Base-by-base conservation (phyloP, 2,113 vertebrate species). In the Sarotherodon lohbergeri region DNA sequence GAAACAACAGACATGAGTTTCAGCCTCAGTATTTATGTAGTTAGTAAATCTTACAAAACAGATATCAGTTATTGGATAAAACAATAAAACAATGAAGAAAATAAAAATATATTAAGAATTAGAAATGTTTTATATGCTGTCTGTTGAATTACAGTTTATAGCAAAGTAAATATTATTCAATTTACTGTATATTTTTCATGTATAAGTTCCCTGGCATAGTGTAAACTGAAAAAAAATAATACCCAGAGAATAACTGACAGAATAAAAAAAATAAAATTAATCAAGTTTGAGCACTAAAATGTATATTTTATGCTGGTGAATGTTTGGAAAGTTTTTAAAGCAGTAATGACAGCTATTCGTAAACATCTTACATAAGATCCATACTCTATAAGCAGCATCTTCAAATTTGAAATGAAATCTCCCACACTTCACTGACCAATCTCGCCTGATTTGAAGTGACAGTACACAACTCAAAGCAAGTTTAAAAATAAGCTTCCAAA, bases 401-500 rank as follows among this genome's bases (percentile, higher is more conserved):
- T 78, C 27, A 78, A 52, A 78, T 78, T 34, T 52, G 48, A 81
- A 48, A 61, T 57, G 16, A 82, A 82, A 61, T 54, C 27, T n/a
- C 57, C 66, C 46, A 11, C 48, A 43, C 59, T 56, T 22, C 39
- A 24, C 50, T 83, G 73, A 55, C 57, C 24, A 46, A 16, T 54
- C 27, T 55, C 3, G 9, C 1, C 46, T 85, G 59, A 48, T 41
- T 63, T 63, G 17, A 63, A 76, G 11, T 48, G 50, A 68, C 84
- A 24, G 24, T 6, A 27, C 54, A 56, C 41, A 73, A 76, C 83
- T 79, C 10, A 2, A 12, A 54, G 32, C 16, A 48, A 82, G 32
- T 54, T 85, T 73, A 80, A 52, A 92, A 91, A 92, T 88, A 90
- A 84, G 76, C 81, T 54, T 66, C 32, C 57, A 12, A 54, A 88